Percentiles rank a stretch among this genome's conserved stretches.
Evolutionary conservation across 2,113 vertebrate genomes (phyloP).

Genomic region (Hypanus sabinus): DNA sequence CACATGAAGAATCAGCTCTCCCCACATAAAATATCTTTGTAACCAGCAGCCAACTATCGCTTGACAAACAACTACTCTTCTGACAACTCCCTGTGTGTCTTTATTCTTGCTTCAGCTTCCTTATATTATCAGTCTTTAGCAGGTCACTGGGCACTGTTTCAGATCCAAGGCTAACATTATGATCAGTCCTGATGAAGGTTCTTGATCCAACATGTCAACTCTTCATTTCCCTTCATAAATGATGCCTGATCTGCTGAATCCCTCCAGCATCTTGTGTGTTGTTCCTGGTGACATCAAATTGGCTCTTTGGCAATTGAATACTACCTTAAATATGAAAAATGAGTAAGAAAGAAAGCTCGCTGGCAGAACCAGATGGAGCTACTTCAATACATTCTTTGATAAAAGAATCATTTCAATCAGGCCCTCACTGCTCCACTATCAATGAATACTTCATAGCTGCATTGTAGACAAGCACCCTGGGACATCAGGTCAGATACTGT

Average conservation of each 20-base stretch:
- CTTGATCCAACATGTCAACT: too few species aligned
- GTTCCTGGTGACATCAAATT: background rate
- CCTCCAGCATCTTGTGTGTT: too few species aligned
- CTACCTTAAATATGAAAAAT: background rate
- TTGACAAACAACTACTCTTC: background rate
- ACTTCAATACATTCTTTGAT: background rate
- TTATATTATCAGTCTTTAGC: too few species aligned
- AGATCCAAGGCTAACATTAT: background rate
- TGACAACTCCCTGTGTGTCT: background rate
- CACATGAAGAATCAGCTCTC: background rate
- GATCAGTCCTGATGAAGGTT: too few species aligned
- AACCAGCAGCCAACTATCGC: background rate
- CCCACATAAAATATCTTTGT: background rate
- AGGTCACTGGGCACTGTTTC: background rate
- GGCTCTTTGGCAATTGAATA: background rate
- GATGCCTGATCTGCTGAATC: too few species aligned
- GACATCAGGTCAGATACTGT: background rate
- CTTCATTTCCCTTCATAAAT: too few species aligned
- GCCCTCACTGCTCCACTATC: background rate
- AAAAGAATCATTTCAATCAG: background rate
- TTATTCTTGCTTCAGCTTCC: background rate
- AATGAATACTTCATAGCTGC: background rate
- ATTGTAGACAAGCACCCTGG: background rate
- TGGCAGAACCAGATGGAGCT: background rate
- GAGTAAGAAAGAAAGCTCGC: background rate